Base-by-base conservation (phyloP, 1,140 invertebrate genomes). In the Periplaneta americana region DNA sequence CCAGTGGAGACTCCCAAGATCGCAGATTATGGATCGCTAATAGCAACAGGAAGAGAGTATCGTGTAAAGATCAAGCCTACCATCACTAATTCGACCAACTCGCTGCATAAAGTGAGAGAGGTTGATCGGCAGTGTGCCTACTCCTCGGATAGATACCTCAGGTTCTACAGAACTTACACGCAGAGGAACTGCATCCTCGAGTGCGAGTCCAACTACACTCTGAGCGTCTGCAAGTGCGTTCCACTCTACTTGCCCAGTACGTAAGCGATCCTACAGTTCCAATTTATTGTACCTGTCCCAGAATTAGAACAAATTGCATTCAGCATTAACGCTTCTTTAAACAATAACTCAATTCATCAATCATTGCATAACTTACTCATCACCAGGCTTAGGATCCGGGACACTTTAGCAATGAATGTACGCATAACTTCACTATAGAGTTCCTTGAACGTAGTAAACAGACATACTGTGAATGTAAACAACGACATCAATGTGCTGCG, bases 1-100 rank as follows among this genome's bases (percentile, higher is more conserved):
- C 94, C 95, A 0, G 91, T 93, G 13, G 95, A 96, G 86, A 92
- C 92, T 1, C 94, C 94, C 8, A 95, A 94, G 86, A 93, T 95
- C 36, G 91, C 92, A 8, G 93, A 95, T 84, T 93, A 93, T 80
- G 94, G 93, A 0, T 92, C 93, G 79, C 88, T 94, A 0, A 88
- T 95, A 57, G 90, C 90, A 0, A 92, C 94, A 0, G 94, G 94
- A 0, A 87, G 90, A n/a, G 94, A 95, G 86, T 91, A 91, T 0
- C 86, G 93, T 6, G 89, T 94, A 37, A 91, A 91, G 10, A 92
- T 95, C 18, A 88, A 90, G 34, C 94, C 94, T 0, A 90, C 90
- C 8, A 92, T 95, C 83, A 89, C 90, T 32, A 34, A 37, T 28
- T 2, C 81, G 11, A 15, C 75, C 6, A 33, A 18, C 37, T 33